phyloP scores from a whole-genome alignment of 2,113 vertebrate species.

The Hydrochoerus hydrochaeris region DNA sequence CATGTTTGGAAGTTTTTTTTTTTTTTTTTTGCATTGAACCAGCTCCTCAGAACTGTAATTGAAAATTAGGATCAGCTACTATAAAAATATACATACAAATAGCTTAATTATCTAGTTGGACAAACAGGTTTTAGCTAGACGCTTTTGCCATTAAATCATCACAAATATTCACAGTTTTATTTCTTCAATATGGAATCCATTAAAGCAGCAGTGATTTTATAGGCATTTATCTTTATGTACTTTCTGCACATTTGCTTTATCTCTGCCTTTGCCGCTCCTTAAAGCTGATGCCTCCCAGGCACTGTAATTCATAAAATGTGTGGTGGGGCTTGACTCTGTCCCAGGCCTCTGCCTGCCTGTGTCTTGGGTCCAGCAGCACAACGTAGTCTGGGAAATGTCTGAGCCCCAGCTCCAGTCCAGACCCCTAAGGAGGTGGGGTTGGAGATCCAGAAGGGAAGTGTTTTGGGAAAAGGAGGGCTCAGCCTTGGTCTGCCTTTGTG shows the following conservation, averaged over 20 bases:
- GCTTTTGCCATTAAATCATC: constrained; percentile 74
- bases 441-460: constrained; percentile 85
- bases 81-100: constrained; percentile 74
- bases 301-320: constrained; percentile 75
- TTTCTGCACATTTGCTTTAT: constrained; percentile 82
- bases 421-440: constrained; percentile 70
- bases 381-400: constrained; percentile 88
- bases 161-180: constrained; percentile 80
- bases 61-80: constrained; percentile 61
- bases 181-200: constrained; percentile 77
- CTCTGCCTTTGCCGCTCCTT: constrained; percentile 74
- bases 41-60: constrained; percentile 51
- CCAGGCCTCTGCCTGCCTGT: constrained; percentile 74
- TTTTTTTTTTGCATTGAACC: constrained; percentile 45
- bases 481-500: constrained; percentile 82
- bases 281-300: constrained; percentile 80
- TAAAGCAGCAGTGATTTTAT: constrained; percentile 75
- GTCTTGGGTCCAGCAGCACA: constrained; percentile 85
- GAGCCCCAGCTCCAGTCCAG: constrained; percentile 80
- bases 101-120: constrained; percentile 67
- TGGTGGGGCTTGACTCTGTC: constrained; percentile 80
- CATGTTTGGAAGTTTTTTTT: constrained; percentile 54
- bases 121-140: constrained; percentile 66
- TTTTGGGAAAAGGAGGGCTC: constrained; percentile 90
- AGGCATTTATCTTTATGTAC: constrained; percentile 82